Evolutionary conservation across 2,888 invertebrate genomes (phyloP), one percentile per base, ranked within the genome.

Genomic region (Amphimallon solstitiale): DNA sequence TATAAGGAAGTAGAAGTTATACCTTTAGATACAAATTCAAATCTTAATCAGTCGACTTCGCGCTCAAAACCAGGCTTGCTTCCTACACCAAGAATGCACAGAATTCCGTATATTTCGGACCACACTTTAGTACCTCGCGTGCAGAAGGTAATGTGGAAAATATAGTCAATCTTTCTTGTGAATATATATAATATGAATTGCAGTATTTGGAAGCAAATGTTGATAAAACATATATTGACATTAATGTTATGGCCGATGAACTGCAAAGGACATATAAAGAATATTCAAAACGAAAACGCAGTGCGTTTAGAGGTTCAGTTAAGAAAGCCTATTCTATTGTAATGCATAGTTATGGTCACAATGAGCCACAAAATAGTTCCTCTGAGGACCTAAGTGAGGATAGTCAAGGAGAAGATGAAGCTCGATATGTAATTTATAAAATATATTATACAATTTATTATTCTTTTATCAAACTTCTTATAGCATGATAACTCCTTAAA

Each of bases 201-300:
- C 61, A 92, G 87, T 94, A 94, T 80, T 86, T 94, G 75, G 91
- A 91, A 71, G 90, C 90, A 74, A 92, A 93, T 84, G 90, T 90
- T 69, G 90, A 92, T 75, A 90, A 92, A 82, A 90, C 90, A 5
- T 92, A 90, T 79, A 88, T 94, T 71, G 93, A 94, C 85, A 90
- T 94, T 65, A 89, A 90, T 78, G 88, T 90, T 77, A 93, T 95
- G 92, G 92, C 93, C 74, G 91, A 91, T 79, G 87, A 89, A 74
- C 85, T 95, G 60, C 92, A 92, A 83, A 87, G 86, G 75, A 88
- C 88, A 74, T 89, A 88, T 77, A 85, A 89, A 63, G 95, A 95
- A 77, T 96, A 95, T 84, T 87, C 87, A 65, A 89, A 90, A 76
- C 90, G 92, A 76, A 94, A 94, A 83, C 87, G 90, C 68, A 88